Base-by-base conservation (phyloP, 1,140 invertebrate genomes). In the Eurosta solidaginis region DNA sequence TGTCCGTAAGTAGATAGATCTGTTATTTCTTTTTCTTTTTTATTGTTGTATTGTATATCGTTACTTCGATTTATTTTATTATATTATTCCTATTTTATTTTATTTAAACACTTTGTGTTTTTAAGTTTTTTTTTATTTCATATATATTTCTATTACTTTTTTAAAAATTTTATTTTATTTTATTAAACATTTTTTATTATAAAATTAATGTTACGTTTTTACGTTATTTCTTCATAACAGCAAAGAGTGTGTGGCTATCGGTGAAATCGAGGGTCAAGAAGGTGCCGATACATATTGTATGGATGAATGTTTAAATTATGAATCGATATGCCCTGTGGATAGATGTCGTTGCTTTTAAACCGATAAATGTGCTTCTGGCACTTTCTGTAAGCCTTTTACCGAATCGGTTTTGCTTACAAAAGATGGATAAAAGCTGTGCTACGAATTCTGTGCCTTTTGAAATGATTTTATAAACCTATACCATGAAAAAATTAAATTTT, bases 1-100 rank as follows among this genome's bases (percentile, higher is more conserved):
- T 96, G 95, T 83, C 94, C 94, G 94, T 96, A 90, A 94, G 94
- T 93, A n/a, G n/a, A n/a, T n/a, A n/a, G n/a, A n/a, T n/a, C n/a
- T n/a, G n/a, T n/a, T n/a, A n/a, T n/a, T n/a, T 10, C 45, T n/a
- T 47, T 47, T n/a, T 10, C 45, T n/a, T 10, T n/a, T 47, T 47
- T n/a, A 47, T 47, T n/a, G n/a, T n/a, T n/a, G n/a, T n/a, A n/a
- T n/a, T n/a, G 27, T 14, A 9, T 12, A 47, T n/a, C 4, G 45
- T 3, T 10, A 47, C n/a, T 47, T 12, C 3, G 14, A n/a, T 9
- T 47, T 47, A 47, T 3, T 47, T 47, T 47, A 14, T 17, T 9
- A 14, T 47, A 17, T 47, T 47, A 47, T 10, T 47, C n/a, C n/a
- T 4, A 4, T 47, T 14, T n/a, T 9, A 47, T 29, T 36, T 63